Evolutionary conservation across 30 jellyfish, hydroid and myxozoan genomes (phyloP), one percentile per base, ranked within the genome.

Genomic region (Turritopsis rubra): DNA sequence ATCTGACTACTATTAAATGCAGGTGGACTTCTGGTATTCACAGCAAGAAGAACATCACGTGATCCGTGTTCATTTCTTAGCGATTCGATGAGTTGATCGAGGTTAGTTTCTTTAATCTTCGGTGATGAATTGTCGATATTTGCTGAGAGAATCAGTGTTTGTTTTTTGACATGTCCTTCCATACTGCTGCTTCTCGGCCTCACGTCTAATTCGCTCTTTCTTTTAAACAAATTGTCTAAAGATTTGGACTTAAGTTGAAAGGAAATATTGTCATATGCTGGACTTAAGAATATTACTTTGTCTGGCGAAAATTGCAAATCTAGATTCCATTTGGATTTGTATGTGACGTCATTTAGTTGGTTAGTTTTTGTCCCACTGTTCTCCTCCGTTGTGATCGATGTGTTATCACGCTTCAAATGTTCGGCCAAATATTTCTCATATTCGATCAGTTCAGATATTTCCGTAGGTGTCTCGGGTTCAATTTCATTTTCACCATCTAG

Each of bases 21-120:
- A 41, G 60, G 60, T 13, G 60, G 13, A 13, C 13, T 41, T 41
- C 60, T 5, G 13, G 60, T 41, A 13, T 41, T 41, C 13, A 41
- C 60, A 41, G 60, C 60, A 13, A 41, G 60, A 41, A 41, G 60
- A 41, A 41, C 60, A 13, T 41, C 60, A 41, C 60, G 60, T 41
- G 60, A 41, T 41, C 60, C 60, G 13, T 41, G 60, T 13, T 41
- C 60, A 13, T 41, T 41, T 41, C 13, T 87, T 73, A 90, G 52
- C 66, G 95, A 85, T 72, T 85, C 83, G 83, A 90, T 90, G 27
- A 90, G 65, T 22, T 90, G 95, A 68, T 90, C 97, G 73, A 90
- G 65, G 84, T 90, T 85, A 0, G 97, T 90, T 77, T 85, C 97
- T 71, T 85, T 85, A 52, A 90, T 72, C 60, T 74, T 74, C 3